phyloP scores from a whole-genome alignment of 2,113 vertebrate species.

The Semnornis frantzii region DNA sequence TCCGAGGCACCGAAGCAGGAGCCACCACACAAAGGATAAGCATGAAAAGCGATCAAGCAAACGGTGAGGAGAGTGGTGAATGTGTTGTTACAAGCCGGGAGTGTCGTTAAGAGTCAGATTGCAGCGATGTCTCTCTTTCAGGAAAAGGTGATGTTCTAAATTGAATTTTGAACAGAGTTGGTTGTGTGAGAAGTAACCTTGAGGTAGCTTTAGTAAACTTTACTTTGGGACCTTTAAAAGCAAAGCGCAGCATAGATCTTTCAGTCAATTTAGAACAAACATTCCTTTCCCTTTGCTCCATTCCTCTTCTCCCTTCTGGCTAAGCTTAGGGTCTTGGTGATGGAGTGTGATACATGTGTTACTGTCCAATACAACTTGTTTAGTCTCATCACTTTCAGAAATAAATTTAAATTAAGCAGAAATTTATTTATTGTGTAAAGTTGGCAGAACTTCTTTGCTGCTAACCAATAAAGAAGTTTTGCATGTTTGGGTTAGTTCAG shows the following conservation, averaged over 20 bases:
- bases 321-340: slow-evolving; percentile 1
- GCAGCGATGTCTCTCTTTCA: background rate
- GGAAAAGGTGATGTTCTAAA: background rate
- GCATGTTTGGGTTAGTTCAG: background rate
- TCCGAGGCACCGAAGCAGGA: slow-evolving; percentile 58
- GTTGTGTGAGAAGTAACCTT: slow-evolving; percentile 12
- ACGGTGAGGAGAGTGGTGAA: slow-evolving; percentile 45
- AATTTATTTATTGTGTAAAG: slow-evolving; percentile 26
- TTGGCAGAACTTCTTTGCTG: slow-evolving; percentile 39
- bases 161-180: background rate
- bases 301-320: background rate
- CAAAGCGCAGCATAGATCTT: background rate
- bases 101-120: background rate
- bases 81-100: background rate
- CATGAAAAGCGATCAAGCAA: slow-evolving; percentile 54
- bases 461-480: slow-evolving; percentile 22
- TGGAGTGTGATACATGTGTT: background rate
- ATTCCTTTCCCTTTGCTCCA: slow-evolving; percentile 1
- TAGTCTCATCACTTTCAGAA: background rate
- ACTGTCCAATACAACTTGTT: background rate
- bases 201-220: slow-evolving; percentile 2
- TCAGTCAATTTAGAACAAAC: background rate
- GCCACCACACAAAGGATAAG: slow-evolving; percentile 70
- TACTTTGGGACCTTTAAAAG: slow-evolving; percentile 14
- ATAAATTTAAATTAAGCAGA: slow-evolving; percentile 46